A percentile compares a stretch with the other conserved stretches of the same genome.
Conservation (phyloP, 1,140 invertebrate species). For the Laupala kohalensis region DNA sequence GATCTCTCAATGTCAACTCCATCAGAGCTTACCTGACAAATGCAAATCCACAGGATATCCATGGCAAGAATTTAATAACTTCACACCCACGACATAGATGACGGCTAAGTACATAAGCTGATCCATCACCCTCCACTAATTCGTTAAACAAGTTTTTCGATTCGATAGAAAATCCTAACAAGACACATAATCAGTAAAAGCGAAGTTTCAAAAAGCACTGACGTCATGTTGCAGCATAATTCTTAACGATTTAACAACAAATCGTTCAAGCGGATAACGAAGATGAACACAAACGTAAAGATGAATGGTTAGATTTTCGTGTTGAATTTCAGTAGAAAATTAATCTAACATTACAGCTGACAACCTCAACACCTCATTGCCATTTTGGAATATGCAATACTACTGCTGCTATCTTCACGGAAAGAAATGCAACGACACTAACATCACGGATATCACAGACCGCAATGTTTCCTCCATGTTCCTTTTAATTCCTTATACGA, state of each 20-base stretch:
- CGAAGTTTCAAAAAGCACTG: not conserved
- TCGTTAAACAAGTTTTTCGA: not conserved
- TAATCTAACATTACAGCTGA: not conserved
- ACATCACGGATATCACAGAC: no score
- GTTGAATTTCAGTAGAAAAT: not conserved
- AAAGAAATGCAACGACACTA: no score
- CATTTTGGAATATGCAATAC: not conserved
- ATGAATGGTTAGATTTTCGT: not conserved
- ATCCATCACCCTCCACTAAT: not conserved
- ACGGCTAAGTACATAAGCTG: not conserved
- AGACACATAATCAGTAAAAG: not conserved
- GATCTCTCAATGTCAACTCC: no score
- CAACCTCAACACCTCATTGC: not conserved
- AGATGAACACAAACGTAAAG: not conserved
- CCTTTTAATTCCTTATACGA: no score
- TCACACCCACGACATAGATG: not conserved
- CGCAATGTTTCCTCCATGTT: no score
- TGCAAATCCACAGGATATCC: constrained; percentile 5
- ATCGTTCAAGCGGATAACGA: not conserved
- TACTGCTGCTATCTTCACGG: no score
- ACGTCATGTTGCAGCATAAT: not conserved
- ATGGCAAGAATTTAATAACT: not conserved
- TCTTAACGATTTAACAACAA: not conserved
- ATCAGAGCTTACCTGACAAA: not conserved
- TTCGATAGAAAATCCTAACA: not conserved